Conservation (phyloP, 2,888 invertebrate species). For the Atrina japonica region DNA sequence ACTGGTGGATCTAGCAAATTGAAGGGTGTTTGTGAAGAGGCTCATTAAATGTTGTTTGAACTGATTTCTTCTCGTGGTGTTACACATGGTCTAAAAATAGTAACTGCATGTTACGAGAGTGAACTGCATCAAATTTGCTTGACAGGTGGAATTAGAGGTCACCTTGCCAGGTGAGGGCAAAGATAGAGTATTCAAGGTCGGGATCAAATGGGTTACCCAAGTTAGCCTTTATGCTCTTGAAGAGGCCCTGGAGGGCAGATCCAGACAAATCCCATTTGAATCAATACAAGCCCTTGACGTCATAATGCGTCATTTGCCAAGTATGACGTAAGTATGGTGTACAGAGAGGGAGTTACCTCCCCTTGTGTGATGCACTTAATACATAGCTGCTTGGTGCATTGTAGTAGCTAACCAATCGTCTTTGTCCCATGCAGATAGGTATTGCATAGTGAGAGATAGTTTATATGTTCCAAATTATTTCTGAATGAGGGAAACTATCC, state of each 20-base stretch:
- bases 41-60: too few relatives aligned
- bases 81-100: not conserved
- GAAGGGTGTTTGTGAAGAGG: too few relatives aligned
- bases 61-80: not conserved
- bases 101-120: not conserved
- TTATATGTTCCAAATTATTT: too few relatives aligned
- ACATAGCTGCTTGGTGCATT: too few relatives aligned
- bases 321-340: conserved; percentile 88
- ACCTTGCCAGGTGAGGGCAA: conserved; percentile 99
- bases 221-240: conserved; percentile 97
- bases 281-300: conserved; percentile 99
- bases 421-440: too few relatives aligned
- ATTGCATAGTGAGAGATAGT: too few relatives aligned
- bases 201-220: conserved; percentile 99
- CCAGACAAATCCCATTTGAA: conserved; percentile 95
- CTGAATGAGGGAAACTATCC: too few relatives aligned
- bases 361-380: conserved; percentile 17
- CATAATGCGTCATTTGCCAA: conserved; percentile 99
- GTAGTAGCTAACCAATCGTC: too few relatives aligned
- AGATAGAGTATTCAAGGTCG: conserved; percentile 97
- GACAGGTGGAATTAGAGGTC: conserved; percentile 83
- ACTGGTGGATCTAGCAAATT: too few relatives aligned
- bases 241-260: conserved; percentile 98
- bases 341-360: conserved; percentile 23
- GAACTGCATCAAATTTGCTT: conserved; percentile 7